Base-by-base conservation (phyloP, 92 coral and sea anemone genomes). In the Phenganax marumi region DNA sequence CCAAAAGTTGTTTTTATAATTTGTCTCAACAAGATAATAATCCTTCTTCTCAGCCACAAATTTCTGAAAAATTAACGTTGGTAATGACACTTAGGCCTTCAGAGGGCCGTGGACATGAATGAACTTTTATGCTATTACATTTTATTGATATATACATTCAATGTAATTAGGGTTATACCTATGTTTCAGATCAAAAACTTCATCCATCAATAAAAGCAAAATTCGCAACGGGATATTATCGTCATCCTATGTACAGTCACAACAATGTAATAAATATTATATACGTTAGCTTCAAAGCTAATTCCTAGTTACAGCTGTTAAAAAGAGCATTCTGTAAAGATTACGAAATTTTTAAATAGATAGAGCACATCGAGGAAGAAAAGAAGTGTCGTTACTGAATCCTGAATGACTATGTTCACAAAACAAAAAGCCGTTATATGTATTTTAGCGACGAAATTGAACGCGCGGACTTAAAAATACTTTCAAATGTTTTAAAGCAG, bases 1-100 rank as follows among this genome's bases (percentile, higher is more conserved):
- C 98, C 98, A 75, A 90, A 94, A 7, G 98, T 94, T 22, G 97
- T 94, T 74, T 94, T 90, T 64, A 94, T 94, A 24, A 94, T 94
- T 73, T 94, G 98, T 76, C 91, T 92, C 68, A 94, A 86, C 72
- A 94, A 80, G 18, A 92, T 97, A 13, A 94, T 88, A 49, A 94
- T 92, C 26, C 98, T 88, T 48, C 98, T 85, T 85, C 98, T 91
- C 39, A 94, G 90, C 98, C 98, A 94, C 33, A 93, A 81, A 81
- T 93, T 93, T 77, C 93, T 93, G 82, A 21, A 47, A 76, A 14
- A 33, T 33, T 19, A 19, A 52, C 62, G 12, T 10, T 78, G 58
- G 47, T 10, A 48, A 39, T 7, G 14, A 64, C 25, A 48, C 52
- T 50, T 7, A 21, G 50, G 19, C 47, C n/a, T 24, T 48, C 4